These are phyloP conservation scores for Xylota sylvarum DNA, from an alignment of 2,888 invertebrate species.

Conservation along the genomic window DNA sequence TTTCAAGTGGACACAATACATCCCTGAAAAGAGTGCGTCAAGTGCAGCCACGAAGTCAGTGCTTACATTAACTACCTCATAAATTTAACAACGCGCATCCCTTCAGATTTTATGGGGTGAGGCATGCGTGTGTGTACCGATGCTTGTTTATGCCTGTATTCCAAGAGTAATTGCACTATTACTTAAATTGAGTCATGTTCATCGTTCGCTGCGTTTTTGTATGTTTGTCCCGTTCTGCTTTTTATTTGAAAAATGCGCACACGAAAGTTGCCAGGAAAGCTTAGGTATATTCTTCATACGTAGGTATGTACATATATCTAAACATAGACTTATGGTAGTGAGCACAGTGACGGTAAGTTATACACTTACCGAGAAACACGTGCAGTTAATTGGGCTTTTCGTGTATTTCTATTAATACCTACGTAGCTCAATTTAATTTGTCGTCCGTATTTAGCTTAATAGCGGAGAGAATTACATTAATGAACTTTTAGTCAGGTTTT, in stretches of 20 bases:
- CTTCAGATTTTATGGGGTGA: conserved; percentile 31
- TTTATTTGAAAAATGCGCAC: conserved; percentile 25
- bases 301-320: conserved; percentile 8
- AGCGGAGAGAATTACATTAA: conserved; percentile 61
- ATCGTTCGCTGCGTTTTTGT: conserved; percentile 10
- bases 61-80: conserved; percentile 46
- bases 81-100: conserved; percentile 46
- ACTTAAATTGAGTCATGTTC: conserved; percentile 14
- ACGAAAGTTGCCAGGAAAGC: too few relatives aligned
- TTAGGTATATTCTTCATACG: too few relatives aligned
- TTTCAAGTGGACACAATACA: not conserved
- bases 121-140: conserved; percentile 1
- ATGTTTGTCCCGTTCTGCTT: conserved; percentile 12
- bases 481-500: conserved; percentile 51
- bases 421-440: conserved; percentile 54
- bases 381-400: conserved; percentile 50
- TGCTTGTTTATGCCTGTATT: conserved; percentile 18
- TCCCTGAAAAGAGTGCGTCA: conserved; percentile 24
- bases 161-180: conserved; percentile 40
- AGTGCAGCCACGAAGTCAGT: conserved; percentile 38
- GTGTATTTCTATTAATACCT: conserved; percentile 38
- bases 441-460: conserved; percentile 53
- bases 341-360: not conserved
- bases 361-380: conserved; percentile 44
- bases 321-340: conserved; percentile 11